Base-by-base conservation (phyloP, 2,797 vertebrate species). In the Pipistrellus pygmaeus region DNA sequence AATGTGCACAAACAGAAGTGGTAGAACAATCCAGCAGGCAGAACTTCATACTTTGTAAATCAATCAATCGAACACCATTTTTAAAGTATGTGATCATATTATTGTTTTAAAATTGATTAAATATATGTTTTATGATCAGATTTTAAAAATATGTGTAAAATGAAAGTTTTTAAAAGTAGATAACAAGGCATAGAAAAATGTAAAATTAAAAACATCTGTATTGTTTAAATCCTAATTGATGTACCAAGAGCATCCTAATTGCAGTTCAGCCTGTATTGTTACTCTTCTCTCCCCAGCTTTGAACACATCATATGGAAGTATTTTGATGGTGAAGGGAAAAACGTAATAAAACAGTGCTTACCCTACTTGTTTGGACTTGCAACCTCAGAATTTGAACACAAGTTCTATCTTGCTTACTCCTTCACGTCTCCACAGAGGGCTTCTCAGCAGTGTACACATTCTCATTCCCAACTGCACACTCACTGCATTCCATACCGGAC, bases 361-460 rank as follows among this genome's bases (percentile, higher is more conserved):
- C 5, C 12, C 94, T 91, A 88, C 94, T 96, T 98, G 97, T 96
- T 82, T 94, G 94, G 90, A 96, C 38, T 41, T 98, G 96, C 95
- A 97, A 76, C 85, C 96, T 97, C 97, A 98, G 95, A 97, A 96
- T 82, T 94, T 95, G 90, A 96, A 95, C 96, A 98, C 97, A 96
- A 97, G 98, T 94, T 96, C 93, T 92, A 80, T 97, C 98, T 98
- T 98, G 98, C 92, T 98, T 96, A 71, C 69, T 94, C 92, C 85
- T 96, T 96, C 72, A 94, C 91, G 96, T 64, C 95, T 94, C 92
- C 75, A 73, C 84, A 84, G 91, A 97, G 90, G 55, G 25, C 93
- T 97, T 93, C 91, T 83, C 81, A 85, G 94, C 89, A 94, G 83
- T 72, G 64, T 1, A 0, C 89, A 76, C 84, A 92, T 69, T 85